phyloP scores from a whole-genome alignment of 1,140 invertebrate genomes.

The Zaprionus inermis region DNA sequence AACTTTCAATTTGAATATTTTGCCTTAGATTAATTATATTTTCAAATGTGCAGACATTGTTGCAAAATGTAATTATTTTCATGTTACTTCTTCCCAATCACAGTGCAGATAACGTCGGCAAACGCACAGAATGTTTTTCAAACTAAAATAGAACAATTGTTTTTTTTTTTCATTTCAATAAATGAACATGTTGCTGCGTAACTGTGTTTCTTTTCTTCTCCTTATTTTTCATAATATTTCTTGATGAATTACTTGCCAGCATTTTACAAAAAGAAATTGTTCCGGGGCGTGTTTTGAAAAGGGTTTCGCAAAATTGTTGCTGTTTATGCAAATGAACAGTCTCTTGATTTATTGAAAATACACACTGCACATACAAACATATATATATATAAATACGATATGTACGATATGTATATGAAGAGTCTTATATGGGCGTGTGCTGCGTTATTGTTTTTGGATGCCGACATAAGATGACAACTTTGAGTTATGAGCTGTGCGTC shows the following conservation, averaged over 20 bases:
- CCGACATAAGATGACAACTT: conserved; percentile 67
- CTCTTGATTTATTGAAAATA: conserved; percentile 64
- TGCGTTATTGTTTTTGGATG: conserved; percentile 71
- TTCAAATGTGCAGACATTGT: not conserved
- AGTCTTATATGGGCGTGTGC: conserved; percentile 19
- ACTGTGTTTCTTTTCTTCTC: not conserved
- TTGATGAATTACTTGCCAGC: conserved; percentile 68
- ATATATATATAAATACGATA: conserved; percentile 1
- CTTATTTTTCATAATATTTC: conserved; percentile 49
- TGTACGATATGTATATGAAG: not conserved
- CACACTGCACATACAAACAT: not conserved
- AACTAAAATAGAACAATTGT: not conserved
- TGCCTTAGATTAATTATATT: not conserved
- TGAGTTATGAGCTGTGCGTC: conserved; percentile 62
- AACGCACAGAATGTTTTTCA: conserved; percentile 32
- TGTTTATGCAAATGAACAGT: conserved; percentile 24
- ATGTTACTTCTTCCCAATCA: too few relatives aligned
- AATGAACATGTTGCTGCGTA: conserved; percentile 32
- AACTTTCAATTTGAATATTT: too few relatives aligned
- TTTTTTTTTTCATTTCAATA: conserved; percentile 21
- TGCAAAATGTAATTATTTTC: not conserved
- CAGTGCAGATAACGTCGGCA: not conserved
- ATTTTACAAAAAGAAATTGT: conserved; percentile 51
- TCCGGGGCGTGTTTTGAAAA: conserved; percentile 44
- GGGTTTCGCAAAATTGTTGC: conserved; percentile 46